Conservation (phyloP, 1,140 invertebrate genomes). For the Episyrphus balteatus region DNA sequence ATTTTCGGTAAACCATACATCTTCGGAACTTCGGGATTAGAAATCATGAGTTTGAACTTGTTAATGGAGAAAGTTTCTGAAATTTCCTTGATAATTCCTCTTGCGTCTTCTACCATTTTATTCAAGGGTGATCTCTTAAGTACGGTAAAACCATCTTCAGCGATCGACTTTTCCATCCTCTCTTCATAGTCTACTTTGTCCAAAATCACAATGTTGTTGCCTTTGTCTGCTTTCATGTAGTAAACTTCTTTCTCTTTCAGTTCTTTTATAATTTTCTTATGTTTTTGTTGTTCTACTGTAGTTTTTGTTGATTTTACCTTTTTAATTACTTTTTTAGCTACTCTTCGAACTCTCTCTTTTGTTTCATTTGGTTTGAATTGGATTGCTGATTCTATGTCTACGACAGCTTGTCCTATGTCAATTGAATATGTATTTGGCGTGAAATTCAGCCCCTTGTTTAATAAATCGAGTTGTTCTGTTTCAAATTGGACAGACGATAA, state of each 20-base stretch:
- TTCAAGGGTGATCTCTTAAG: not conserved
- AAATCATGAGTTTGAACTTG: not conserved
- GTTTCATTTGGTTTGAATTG: no score
- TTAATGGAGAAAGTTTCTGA: not conserved
- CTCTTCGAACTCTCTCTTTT: no score
- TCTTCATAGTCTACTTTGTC: not conserved
- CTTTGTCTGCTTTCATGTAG: conserved; percentile 1
- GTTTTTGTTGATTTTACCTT: no score
- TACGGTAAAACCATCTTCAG: not conserved
- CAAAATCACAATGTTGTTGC: no score
- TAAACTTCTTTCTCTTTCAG: not conserved
- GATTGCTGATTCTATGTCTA: no score
- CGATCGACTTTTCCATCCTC: not conserved
- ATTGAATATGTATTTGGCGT: no score
- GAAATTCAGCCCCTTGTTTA: no score
- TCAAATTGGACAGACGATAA: no score
- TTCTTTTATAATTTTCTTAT: not conserved
- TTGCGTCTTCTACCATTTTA: not conserved
- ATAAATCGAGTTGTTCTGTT: no score
- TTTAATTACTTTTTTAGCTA: no score
- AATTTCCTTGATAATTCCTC: not conserved
- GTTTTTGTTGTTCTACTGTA: not conserved
- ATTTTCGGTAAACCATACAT: conserved; percentile 2
- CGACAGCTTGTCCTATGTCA: no score
- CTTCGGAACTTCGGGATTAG: not conserved